Base-by-base conservation (phyloP, 2,888 invertebrate species). In the Lasius platythorax region DNA sequence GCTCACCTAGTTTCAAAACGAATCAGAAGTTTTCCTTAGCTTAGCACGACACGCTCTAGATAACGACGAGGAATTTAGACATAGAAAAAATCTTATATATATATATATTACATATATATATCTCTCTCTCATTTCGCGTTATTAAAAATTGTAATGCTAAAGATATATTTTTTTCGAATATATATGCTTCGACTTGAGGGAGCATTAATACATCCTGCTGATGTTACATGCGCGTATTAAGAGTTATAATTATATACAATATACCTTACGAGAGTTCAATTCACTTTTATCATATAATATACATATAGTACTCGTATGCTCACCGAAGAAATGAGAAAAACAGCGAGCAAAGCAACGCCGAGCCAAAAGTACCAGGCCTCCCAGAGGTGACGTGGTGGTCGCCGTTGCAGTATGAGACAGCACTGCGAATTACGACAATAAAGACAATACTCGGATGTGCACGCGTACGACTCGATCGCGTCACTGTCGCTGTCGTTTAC, bases 331-430 rank as follows among this genome's bases (percentile, higher is more conserved):
- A 93, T 86, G 61, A 94, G 84, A 86, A 94, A 93, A 84, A 94
- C 89, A 87, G 91, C 83, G 46, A 94, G 90, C 37, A 94, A 91
- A 18, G 92, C 93, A 85, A 94, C 82, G 58, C 94, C 93, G 12
- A 94, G 89, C 94, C 94, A 94, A 79, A 94, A 94, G 88, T 94
- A 94, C 94, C 94, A 94, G 53, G 93, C 92, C 85, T 94, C 94
- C 93, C 93, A 94, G 76, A 94, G 91, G 79, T 94, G 93, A 76
- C 93, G 93, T 28, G 93, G 91, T 76, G 93, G 91, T 86, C 91
- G 92, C 79, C 91, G 91, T 85, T 94, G 94, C 30, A 94, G 89
- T 67, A 93, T 75, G n/a, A 92, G 82, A 74, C 94, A 94, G 83
- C 93, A 94, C 89, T 94, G 93, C 12, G 92, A 91, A 74, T 94